phyloP scores from a whole-genome alignment of 2,797 vertebrate genomes.

The Carcharodon carcharias region DNA sequence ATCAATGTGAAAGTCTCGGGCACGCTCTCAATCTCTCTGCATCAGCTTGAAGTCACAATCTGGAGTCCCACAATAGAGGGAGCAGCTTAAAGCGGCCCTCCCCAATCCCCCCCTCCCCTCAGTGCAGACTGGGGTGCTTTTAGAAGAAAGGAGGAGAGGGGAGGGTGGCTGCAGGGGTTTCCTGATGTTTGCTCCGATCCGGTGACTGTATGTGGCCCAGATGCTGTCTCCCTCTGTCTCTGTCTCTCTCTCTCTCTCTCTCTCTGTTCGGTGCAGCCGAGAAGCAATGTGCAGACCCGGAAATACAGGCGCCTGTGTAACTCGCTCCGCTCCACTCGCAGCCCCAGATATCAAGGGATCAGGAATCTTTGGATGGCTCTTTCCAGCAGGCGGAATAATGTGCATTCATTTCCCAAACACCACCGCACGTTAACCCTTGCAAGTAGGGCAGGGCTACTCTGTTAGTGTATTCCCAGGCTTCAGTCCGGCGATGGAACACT shows the following conservation, averaged over 20 bases:
- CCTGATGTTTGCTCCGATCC: neutral
- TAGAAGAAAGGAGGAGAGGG: neutral
- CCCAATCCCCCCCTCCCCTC: neutral
- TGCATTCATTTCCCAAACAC: neutral
- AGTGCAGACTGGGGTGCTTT: neutral
- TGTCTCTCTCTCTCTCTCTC: neutral
- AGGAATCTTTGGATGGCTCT: constrained; percentile 1
- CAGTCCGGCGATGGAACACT: neutral
- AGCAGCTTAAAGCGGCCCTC: neutral
- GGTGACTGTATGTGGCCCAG: neutral
- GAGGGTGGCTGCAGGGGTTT: neutral
- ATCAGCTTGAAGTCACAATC: neutral
- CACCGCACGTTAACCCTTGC: neutral
- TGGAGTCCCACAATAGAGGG: neutral
- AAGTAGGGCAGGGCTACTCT: no score
- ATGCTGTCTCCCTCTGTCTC: neutral
- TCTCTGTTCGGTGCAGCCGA: neutral
- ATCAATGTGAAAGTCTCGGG: neutral
- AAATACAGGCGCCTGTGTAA: neutral
- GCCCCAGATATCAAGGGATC: neutral
- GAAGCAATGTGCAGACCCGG: neutral
- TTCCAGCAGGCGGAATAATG: constrained; percentile 2
- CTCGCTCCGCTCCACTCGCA: neutral
- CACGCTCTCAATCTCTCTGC: neutral
- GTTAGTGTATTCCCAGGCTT: no score